A percentile compares a stretch with the other conserved stretches of the same genome.
phyloP scores from a whole-genome alignment of 2,113 vertebrate genomes.

The Oreochromis tanganicae region DNA sequence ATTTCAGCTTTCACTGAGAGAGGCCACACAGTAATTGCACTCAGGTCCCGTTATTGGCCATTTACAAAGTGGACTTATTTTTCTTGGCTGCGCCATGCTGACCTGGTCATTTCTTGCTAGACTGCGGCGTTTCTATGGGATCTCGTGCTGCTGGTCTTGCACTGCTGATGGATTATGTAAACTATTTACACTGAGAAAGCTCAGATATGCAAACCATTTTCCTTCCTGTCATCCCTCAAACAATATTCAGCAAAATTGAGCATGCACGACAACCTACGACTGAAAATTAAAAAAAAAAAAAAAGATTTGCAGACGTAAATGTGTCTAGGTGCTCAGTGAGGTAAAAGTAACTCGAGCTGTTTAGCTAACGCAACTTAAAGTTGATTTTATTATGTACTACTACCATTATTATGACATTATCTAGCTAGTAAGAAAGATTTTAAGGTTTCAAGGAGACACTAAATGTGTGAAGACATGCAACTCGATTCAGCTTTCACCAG shows the following conservation, averaged over 20 bases:
- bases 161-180: background rate
- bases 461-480: background rate
- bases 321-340: background rate
- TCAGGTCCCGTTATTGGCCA: background rate
- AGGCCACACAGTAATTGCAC: conserved; percentile 15
- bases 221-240: background rate
- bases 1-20: conserved; percentile 15
- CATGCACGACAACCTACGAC: background rate
- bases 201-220: background rate
- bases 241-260: background rate
- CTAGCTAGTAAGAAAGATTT: background rate
- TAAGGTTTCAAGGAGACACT: background rate
- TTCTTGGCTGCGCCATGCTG: conserved; percentile 17
- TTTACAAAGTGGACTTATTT: conserved; percentile 36
- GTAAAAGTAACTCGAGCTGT: background rate
- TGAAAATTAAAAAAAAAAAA: background rate
- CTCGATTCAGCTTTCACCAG: background rate
- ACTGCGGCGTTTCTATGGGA: conserved; percentile 5
- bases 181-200: background rate
- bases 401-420: background rate
- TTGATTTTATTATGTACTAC: background rate
- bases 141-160: conserved; percentile 34
- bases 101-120: conserved; percentile 13
- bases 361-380: background rate
- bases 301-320: background rate